Evolutionary conservation across 2,797 vertebrate species (phyloP).

Genomic region (Denticeps clupeoides): DNA sequence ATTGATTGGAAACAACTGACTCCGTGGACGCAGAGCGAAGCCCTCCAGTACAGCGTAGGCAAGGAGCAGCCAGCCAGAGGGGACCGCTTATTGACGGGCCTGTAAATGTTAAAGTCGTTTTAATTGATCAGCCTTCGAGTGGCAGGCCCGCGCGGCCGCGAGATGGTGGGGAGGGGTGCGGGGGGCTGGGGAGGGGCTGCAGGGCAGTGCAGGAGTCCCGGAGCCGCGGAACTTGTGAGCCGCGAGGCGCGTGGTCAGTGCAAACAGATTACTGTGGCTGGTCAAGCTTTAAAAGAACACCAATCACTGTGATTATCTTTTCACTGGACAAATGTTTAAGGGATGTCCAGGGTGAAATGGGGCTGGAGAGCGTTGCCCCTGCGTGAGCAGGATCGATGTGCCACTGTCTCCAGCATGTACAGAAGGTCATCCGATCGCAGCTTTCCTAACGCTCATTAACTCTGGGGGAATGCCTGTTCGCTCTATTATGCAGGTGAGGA

Average conservation of each 20-base stretch:
- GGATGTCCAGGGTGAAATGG: slow-evolving; percentile 39
- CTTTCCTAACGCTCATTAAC: slow-evolving; percentile 39
- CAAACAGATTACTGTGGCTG: slow-evolving; percentile 53
- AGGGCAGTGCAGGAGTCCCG: slow-evolving; percentile 20
- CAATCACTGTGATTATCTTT: slow-evolving; percentile 59
- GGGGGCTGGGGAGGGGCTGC: slow-evolving; percentile 16
- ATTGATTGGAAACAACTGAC: slow-evolving; percentile 47
- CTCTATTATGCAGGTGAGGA: too few species aligned
- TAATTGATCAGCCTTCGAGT: slow-evolving; percentile 67
- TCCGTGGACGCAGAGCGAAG: slow-evolving; percentile 44
- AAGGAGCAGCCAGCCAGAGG: slow-evolving; percentile 53
- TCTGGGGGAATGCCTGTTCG: not conserved
- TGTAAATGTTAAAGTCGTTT: slow-evolving; percentile 69
- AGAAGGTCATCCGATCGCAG: slow-evolving; percentile 33
- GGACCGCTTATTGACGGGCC: slow-evolving; percentile 62
- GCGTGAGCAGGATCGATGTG: slow-evolving; percentile 47
- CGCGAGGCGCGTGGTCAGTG: slow-evolving; percentile 57
- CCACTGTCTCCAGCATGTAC: slow-evolving; percentile 28
- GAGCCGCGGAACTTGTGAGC: slow-evolving; percentile 49
- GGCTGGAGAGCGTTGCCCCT: slow-evolving; percentile 33
- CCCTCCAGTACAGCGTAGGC: slow-evolving; percentile 40
- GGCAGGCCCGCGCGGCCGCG: slow-evolving; percentile 32
- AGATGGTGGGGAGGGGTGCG: slow-evolving; percentile 27
- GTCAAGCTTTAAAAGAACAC: slow-evolving; percentile 59
- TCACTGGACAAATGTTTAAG: slow-evolving; percentile 49